phyloP scores from a whole-genome alignment of 2,113 vertebrate genomes.

The Pollimyrus isidori region DNA sequence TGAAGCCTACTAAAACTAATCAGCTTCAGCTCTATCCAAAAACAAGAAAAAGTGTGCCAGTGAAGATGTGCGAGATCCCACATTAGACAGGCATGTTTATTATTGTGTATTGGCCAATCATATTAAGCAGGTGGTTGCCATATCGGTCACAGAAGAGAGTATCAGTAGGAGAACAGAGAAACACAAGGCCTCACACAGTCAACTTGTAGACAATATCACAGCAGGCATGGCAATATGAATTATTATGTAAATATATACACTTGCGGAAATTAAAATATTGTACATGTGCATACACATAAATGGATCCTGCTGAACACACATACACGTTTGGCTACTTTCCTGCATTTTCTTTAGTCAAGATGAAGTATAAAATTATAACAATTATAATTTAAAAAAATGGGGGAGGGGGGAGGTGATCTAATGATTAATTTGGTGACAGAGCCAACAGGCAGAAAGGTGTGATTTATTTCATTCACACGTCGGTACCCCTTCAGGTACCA shows the following conservation, averaged over 20 bases:
- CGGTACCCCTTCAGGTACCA: background rate
- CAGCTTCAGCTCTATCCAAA: background rate
- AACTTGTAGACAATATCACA: background rate
- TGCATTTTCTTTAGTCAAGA: background rate
- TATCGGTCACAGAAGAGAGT: background rate
- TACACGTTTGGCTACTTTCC: background rate
- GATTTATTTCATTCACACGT: constrained; percentile 15
- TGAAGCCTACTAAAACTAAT: background rate
- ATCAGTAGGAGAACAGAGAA: background rate
- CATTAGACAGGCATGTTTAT: background rate
- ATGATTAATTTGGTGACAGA: background rate
- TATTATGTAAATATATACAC: background rate
- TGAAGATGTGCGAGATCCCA: background rate
- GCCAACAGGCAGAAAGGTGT: constrained; percentile 7
- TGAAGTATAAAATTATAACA: background rate
- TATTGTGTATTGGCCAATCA: background rate
- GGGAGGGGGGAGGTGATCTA: background rate
- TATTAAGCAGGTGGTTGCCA: background rate
- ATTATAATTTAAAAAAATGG: background rate
- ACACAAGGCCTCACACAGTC: background rate
- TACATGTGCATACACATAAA: background rate
- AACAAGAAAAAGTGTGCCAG: background rate
- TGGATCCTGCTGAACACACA: background rate
- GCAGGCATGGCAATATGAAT: background rate
- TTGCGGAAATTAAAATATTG: background rate